phyloP scores from a whole-genome alignment of 1,140 invertebrate genomes.

The Branchinecta lynchi region DNA sequence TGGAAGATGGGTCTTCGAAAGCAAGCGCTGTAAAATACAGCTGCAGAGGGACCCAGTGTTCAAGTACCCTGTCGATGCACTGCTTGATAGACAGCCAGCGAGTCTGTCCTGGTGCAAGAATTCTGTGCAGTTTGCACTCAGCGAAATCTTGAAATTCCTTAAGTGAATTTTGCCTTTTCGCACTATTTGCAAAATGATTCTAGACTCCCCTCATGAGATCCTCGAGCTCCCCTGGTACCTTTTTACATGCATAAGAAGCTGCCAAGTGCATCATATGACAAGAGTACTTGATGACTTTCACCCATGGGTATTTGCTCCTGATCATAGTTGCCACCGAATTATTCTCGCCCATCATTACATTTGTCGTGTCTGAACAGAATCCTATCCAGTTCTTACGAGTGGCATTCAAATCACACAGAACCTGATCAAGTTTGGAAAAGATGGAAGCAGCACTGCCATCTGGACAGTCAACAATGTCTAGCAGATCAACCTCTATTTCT shows the following conservation, averaged over 20 bases:
- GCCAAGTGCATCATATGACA: neutral
- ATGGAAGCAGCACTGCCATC: too few species aligned
- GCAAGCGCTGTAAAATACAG: neutral
- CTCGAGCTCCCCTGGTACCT: neutral
- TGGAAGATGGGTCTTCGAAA: neutral
- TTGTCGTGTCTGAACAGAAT: too few species aligned
- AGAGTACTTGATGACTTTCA: conserved; percentile 1
- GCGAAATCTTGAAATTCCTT: neutral
- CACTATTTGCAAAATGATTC: neutral
- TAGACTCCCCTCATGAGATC: too few species aligned
- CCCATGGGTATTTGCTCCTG: neutral
- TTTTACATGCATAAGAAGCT: neutral
- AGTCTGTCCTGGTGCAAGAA: neutral
- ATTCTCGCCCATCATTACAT: conserved; percentile 2
- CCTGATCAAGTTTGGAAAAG: too few species aligned
- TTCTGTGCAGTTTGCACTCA: conserved; percentile 1
- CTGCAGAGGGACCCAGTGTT: neutral
- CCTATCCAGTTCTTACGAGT: too few species aligned
- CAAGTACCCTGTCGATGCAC: conserved; percentile 3
- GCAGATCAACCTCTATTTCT: neutral
- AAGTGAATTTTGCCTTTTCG: neutral
- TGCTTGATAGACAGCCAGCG: conserved; percentile 4
- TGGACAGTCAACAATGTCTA: conserved; percentile 9
- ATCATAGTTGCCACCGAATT: neutral
- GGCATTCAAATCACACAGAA: too few species aligned